Evolutionary conservation across 2,888 invertebrate genomes (phyloP), one percentile per base, ranked within the genome.

Genomic region (Siphonodentalium dalli): DNA sequence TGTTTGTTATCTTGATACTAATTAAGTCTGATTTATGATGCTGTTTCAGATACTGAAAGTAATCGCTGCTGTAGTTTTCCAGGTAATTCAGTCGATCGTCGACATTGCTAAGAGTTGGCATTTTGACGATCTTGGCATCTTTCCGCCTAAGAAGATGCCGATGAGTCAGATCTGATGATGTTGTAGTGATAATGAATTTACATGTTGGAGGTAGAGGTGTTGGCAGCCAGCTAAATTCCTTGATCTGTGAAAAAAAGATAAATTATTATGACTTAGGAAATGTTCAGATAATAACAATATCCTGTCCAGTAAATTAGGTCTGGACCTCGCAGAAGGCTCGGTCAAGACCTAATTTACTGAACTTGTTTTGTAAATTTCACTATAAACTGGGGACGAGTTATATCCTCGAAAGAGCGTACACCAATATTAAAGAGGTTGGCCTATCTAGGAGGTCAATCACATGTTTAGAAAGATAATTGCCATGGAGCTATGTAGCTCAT

Each of bases 171-270:
- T 80, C 79, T 6, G 78, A 77, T 7, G 55, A 48, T 13, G 69
- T 61, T 1, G 74, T 72, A 20, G 74, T 73, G 31, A 76, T 41
- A 20, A 80, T 70, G 8, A 80, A 48, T 44, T 68, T 69, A 57
- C 76, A 76, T 26, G 71, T 70, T 3, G 71, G 64, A 8, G 80
- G 79, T 24, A 80, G 64, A 9, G 68, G 65, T 15, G 56, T 48
- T 0, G 78, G 75, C 23, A 80, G 54, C 80, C 80, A 80, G 5
- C 58, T 53, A 54, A 77, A 63, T 26, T 66, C 67, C 45, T 77
- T 78, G n/a, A 78, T 63, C 78, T 79, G 59, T 15, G 59, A 61
- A 24, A 28, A 35, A 34, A 23, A 34, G 13, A n/a, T n/a, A n/a
- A n/a, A n/a, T n/a, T n/a, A n/a, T n/a, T n/a, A n/a, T n/a, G n/a